Evolutionary conservation across 2,797 vertebrate genomes (phyloP), one percentile per base, ranked within the genome.

Genomic region (Lithobates pipiens): DNA sequence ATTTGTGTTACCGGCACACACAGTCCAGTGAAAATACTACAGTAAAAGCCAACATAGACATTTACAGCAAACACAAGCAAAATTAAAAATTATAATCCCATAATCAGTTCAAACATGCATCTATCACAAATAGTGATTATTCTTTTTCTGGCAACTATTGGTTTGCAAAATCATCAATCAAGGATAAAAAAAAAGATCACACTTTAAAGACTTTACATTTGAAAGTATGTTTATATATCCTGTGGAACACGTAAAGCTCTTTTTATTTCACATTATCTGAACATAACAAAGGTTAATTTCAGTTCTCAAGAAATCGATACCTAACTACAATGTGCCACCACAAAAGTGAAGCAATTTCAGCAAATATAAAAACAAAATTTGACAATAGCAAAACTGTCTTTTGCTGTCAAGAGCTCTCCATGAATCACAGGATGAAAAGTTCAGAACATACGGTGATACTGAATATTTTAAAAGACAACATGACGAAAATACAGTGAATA

Each of bases 1-100:
- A 73, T 73, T 73, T 36, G 54, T 78, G 9, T 57, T 44, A 74
- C 21, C 42, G 63, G 34, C 74, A 15, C 29, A 68, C 18, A 44
- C 34, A 76, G 21, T 65, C 32, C 42, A 50, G 13, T 71, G 15
- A 71, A 71, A 57, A n/a, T 50, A n/a, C 34, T 27, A 39, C 54
- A n/a, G 13, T 63, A 23, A 75, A 29, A 34, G 32, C 10, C 7
- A 85, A 79, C 54, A 85, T 10, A 36, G 50, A 85, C 68, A 39
- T 34, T 57, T 69, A 18, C 6, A 69, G 63, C 23, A 61, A 72
- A 46, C 83, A 73, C 42, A 50, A n/a, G 50, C 25, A 57, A 67
- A 67, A 67, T 67, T 67, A 67, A 10, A 6, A 27, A 10, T 67
- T 25, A 15, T 5, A 67, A 13, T 29, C 65, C n/a, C 10, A 67